phyloP scores from a whole-genome alignment of 2,888 invertebrate species.

The Xestia ashworthii region DNA sequence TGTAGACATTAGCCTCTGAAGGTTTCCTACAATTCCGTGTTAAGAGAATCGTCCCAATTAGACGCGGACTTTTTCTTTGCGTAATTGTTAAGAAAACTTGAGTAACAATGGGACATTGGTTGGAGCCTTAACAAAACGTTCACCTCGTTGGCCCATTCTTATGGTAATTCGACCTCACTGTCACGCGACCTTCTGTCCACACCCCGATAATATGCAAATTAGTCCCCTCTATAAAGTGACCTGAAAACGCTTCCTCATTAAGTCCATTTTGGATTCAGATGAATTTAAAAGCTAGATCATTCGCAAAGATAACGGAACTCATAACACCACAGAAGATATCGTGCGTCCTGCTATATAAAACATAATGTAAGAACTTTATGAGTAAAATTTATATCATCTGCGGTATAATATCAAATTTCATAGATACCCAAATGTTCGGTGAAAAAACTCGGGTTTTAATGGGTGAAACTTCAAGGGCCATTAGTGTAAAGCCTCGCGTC shows the following conservation, averaged over 20 bases:
- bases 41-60: slow-evolving; percentile 66
- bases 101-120: slow-evolving; percentile 80
- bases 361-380: slow-evolving; percentile 43
- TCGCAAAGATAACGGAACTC: slow-evolving; percentile 53
- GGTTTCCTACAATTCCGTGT: slow-evolving; percentile 59
- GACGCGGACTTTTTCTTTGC: slow-evolving; percentile 67
- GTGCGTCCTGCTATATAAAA: slow-evolving; percentile 27
- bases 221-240: slow-evolving; percentile 84
- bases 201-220: slow-evolving; percentile 89
- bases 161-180: slow-evolving; percentile 86
- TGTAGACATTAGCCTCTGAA: slow-evolving; percentile 49
- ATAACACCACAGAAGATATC: slow-evolving; percentile 41
- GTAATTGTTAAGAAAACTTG: slow-evolving; percentile 80
- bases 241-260: slow-evolving; percentile 86
- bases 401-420: slow-evolving; percentile 65
- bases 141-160: slow-evolving; percentile 87
- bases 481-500: slow-evolving; percentile 86
- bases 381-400: slow-evolving; percentile 53
- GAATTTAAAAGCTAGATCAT: slow-evolving; percentile 69
- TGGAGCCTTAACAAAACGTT: slow-evolving; percentile 85
- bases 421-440: slow-evolving; percentile 70
- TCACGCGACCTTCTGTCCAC: slow-evolving; percentile 89
- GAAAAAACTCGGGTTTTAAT: slow-evolving; percentile 81
- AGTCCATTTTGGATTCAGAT: slow-evolving; percentile 76
- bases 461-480: slow-evolving; percentile 83